These are phyloP conservation scores for Microcebus jonahi DNA, from an alignment of 2,113 vertebrate species.

Conservation along the genomic window DNA sequence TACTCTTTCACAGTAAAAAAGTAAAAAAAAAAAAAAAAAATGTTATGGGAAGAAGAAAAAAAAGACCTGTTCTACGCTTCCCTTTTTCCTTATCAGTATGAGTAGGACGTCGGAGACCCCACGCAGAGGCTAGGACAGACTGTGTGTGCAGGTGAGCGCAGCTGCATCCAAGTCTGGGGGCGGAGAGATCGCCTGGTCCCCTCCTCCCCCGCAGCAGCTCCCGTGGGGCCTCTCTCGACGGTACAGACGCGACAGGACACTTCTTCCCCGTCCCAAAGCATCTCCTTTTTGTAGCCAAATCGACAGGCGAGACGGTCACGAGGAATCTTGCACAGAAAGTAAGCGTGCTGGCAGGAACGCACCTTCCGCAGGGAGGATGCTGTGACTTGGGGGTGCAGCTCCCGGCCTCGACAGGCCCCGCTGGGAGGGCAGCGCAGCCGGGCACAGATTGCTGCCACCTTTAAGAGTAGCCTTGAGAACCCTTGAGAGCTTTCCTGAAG, in stretches of 20 bases:
- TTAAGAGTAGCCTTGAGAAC: background rate
- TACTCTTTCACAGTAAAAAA: background rate
- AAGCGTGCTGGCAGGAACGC: background rate
- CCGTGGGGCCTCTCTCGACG: accelerated
- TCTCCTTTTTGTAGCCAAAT: background rate
- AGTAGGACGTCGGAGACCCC: background rate
- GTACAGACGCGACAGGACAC: accelerated
- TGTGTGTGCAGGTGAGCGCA: background rate
- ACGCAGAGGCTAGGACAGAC: background rate
- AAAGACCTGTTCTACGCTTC: background rate
- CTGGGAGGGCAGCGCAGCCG: background rate
- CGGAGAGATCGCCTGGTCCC: background rate
- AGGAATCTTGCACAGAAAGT: background rate
- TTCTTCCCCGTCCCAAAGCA: background rate
- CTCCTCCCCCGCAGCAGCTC: background rate
- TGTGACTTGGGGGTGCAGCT: background rate
- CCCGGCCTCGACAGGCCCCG: accelerated
- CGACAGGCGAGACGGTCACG: background rate
- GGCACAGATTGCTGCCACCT: background rate
- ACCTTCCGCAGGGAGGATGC: background rate
- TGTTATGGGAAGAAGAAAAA: background rate
- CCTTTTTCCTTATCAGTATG: background rate
- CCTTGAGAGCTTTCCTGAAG: background rate
- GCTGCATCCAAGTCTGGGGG: accelerated
- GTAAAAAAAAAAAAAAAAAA: background rate